Evolutionary conservation across 2,888 invertebrate species (phyloP), one percentile per base, ranked within the genome.

Genomic region (Petrolisthes manimaculis): DNA sequence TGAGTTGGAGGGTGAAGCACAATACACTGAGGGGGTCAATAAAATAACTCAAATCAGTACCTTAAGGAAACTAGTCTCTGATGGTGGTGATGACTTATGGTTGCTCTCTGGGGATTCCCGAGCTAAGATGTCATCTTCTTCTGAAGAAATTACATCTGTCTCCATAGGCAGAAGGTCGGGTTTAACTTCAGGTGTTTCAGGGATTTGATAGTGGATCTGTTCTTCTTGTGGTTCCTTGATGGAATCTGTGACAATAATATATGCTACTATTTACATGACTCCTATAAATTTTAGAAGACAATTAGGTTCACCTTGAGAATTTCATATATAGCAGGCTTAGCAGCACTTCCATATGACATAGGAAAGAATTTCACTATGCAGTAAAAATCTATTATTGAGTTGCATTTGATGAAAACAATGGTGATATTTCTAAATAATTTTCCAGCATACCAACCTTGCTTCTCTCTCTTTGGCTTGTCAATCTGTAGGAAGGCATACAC

Each of bases 121-220:
- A 8, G 88, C 91, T 14, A 91, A 75, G 8, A 91, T 89, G n/a
- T 91, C 91, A 74, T 91, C 91, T 83, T 91, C 91, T 37, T 89
- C 91, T 12, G 91, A 91, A 55, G 91, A 91, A 53, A 91, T 91
- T 55, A 85, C 89, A 86, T 91, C 91, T 4, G 91, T 91, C 37
- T 89, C 89, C 88, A 91, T 91, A 6, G 91, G 91, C 24, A 90
- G 74, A 9, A 90, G 88, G 75, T 37, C 54, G 1, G 88, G 88
- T 21, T 88, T 88, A 24, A 14, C 81, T 18, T 84, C 88, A 9
- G 56, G 14, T 67, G n/a, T 18, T 61, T 37, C 67, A 21, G 14
- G 21, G 24, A 21, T n/a, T 56, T n/a, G 81, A 56, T 56, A 61
- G 8, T 56, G 81, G 12, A 53, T 51, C n/a, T 4, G 53, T 18